phyloP scores from a whole-genome alignment of 1,140 invertebrate genomes.

The Drosophila tropicalis region DNA sequence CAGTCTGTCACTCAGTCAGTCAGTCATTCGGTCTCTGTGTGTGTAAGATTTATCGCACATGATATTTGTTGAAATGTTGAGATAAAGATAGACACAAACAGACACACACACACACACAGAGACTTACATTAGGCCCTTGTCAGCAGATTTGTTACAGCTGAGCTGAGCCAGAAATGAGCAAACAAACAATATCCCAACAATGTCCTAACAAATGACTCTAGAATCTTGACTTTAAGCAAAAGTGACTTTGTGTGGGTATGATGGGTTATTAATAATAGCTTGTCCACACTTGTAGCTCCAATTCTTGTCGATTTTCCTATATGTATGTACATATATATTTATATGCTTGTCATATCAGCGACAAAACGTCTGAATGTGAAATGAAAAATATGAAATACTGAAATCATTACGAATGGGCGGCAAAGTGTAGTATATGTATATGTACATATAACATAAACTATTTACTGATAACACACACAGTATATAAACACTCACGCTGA shows the following conservation, averaged over 20 bases:
- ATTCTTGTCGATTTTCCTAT: conserved; percentile 7
- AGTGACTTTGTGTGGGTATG: not conserved
- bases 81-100: conserved; percentile 43
- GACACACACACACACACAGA: too few relatives aligned
- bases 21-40: conserved; percentile 26
- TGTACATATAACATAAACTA: conserved; percentile 60
- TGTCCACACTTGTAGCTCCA: conserved; percentile 43
- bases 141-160: conserved; percentile 61
- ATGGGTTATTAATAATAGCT: conserved; percentile 28
- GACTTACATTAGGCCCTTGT: conserved; percentile 41
- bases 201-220: conserved; percentile 44
- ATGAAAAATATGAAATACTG: conserved; percentile 10
- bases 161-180: conserved; percentile 60
- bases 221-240: not conserved
- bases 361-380: conserved; percentile 32
- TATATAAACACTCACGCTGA: conserved; percentile 21
- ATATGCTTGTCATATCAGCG: conserved; percentile 42
- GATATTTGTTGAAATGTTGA: conserved; percentile 62
- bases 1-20: conserved; percentile 14
- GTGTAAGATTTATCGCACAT: conserved; percentile 64
- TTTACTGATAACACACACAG: conserved; percentile 73
- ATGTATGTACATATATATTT: too few relatives aligned
- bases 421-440: conserved; percentile 49
- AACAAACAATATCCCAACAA: conserved; percentile 57
- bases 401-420: conserved; percentile 17